phyloP scores from a whole-genome alignment of 1,140 invertebrate genomes.

The Diachasmimorpha longicaudata region DNA sequence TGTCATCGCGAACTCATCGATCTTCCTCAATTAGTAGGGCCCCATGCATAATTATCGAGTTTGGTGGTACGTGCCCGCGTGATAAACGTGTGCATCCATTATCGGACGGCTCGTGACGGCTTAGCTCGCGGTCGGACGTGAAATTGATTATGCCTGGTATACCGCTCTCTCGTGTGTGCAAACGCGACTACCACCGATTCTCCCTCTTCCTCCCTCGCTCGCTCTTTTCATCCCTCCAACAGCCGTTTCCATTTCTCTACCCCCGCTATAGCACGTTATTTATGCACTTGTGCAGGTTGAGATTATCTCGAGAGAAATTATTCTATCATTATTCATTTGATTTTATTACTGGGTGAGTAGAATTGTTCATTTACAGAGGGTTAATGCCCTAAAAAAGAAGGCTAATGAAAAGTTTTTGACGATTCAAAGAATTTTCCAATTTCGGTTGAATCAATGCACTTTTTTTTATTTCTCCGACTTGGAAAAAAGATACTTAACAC shows the following conservation, averaged over 20 bases:
- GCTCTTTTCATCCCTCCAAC: neutral
- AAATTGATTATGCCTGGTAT: constrained; percentile 30
- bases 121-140: constrained; percentile 30
- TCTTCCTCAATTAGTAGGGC: constrained; percentile 37
- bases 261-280: neutral
- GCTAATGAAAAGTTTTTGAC: too few species aligned
- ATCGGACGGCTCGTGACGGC: constrained; percentile 33
- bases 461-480: too few species aligned
- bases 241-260: neutral
- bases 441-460: too few species aligned
- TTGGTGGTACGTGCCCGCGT: constrained; percentile 30
- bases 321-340: neutral
- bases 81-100: constrained; percentile 36
- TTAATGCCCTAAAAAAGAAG: neutral
- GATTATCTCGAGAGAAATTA: neutral
- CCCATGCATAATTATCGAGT: constrained; percentile 33
- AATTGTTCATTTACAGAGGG: neutral
- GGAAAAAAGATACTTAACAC: too few species aligned
- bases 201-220: neutral
- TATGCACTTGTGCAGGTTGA: neutral
- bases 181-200: neutral
- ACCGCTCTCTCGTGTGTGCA: constrained; percentile 12
- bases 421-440: too few species aligned
- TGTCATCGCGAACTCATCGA: constrained; percentile 32
- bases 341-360: neutral